Base-by-base conservation (phyloP, 2,797 vertebrate genomes). In the Xyrichtys novacula region DNA sequence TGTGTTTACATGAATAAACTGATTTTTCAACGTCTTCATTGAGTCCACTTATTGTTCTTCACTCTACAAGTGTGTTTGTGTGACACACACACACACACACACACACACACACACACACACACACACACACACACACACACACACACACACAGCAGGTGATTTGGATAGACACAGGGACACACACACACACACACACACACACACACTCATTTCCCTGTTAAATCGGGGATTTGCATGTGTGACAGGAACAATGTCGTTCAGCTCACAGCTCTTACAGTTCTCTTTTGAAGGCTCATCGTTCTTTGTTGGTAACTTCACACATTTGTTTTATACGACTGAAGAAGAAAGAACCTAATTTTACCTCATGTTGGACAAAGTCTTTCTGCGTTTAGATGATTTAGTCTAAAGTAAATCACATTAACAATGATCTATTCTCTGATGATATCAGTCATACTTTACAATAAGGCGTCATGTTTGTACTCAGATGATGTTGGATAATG, bases 221-320 rank as follows among this genome's bases (percentile, higher is more conserved):
- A 92, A 92, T 91, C 28, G 38, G 10, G 31, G 38, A 91, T 93
- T 93, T 93, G 88, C 91, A 92, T 93, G 65, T 93, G 65, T 66
- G 72, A 54, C 48, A 67, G 64, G 46, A 7, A 63, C 16, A 69
- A 48, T 16, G 57, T 39, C 36, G 54, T 77, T 50, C 40, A 55
- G 74, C 23, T 76, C 54, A 78, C 63, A 81, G 58, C 43, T n/a
- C 1, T 58, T 49, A 61, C 84, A 50, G 57, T 71, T 75, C 81
- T 80, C 31, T 80, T 91, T 92, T 92, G 85, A 92, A 88, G 90
- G 58, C 48, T 85, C 89, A 87, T 91, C 89, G 77, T 55, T 11
- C 55, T 29, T 73, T 46, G 66, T 63, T 58, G 46, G 25, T 42
- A 36, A 31, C 26, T 26, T 50, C 25, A 54, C 57, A 43, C 20